Base-by-base conservation (phyloP, 2,888 invertebrate genomes). In the Eupithecia exiguata region DNA sequence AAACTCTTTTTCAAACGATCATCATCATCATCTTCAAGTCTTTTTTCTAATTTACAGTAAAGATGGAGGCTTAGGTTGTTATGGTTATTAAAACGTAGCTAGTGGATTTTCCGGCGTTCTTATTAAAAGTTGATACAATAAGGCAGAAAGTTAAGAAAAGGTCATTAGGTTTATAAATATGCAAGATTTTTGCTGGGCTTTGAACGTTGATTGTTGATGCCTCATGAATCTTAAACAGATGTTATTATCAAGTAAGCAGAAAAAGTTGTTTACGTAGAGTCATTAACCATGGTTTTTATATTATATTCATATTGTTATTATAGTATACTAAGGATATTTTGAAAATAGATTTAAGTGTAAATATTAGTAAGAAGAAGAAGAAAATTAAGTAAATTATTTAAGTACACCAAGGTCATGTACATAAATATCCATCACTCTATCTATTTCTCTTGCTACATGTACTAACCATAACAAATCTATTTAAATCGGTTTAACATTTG, bases 131-230 rank as follows among this genome's bases (percentile, higher is more conserved):
- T 69, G 58, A 69, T 70, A 73, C 18, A 67, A 67, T 70, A 69
- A 70, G 61, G 68, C 36, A 18, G 35, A 74, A 63, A 70, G 70
- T 68, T 74, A 65, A 69, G 70, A 70, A 76, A 75, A 69, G 72
- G 67, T 70, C 72, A 65, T 68, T 61, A 58, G 18, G 68, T 74
- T 75, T 74, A 75, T 77, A 76, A 78, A 77, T 79, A 76, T 74
- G 43, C 71, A 70, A 73, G 61, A 46, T 74, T 74, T 74, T 70
- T 67, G 61, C 62, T 58, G 46, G 61, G 61, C 67, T 63, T 71
- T 71, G 69, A 66, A 69, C 71, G 40, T 71, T 69, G 67, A 74
- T 75, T 71, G 71, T 74, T 58, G 21, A 40, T 35, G 62, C 30
- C 62, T 68, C 49, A 63, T 70, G 74, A 71, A 70, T 75, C 63